Conservation (phyloP, 2,797 vertebrate species). For the Catostomus latipinnis region DNA sequence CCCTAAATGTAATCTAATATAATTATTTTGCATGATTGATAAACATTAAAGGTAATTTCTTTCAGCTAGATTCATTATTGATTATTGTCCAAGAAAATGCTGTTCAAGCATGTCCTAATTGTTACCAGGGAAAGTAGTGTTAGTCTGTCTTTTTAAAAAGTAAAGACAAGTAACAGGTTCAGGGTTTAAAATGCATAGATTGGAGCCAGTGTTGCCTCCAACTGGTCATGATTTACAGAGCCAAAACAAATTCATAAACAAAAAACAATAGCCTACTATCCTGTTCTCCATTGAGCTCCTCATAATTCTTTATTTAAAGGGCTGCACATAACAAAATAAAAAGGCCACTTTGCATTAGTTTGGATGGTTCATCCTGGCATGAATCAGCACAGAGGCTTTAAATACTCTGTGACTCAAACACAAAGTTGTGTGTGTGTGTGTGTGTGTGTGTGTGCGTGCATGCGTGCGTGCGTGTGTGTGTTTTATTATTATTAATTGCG, state of each 20-base stretch:
- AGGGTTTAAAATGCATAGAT: conserved; percentile 31
- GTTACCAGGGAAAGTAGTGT: not conserved
- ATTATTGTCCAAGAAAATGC: not conserved
- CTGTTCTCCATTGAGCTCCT: not conserved
- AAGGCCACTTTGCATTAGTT: conserved; percentile 52
- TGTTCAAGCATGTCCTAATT: not conserved
- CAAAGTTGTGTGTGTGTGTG: conserved; percentile 59
- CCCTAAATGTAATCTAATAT: too few species aligned
- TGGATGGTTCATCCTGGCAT: conserved; percentile 65
- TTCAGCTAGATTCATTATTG: not conserved
- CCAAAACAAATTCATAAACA: conserved; percentile 11
- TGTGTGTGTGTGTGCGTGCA: conserved; percentile 19
- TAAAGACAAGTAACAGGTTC: not conserved
- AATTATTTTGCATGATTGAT: not conserved
- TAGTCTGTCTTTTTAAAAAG: not conserved
- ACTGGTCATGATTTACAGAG: conserved; percentile 45
- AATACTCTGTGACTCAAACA: conserved; percentile 74
- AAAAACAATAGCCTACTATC: conserved; percentile 17
- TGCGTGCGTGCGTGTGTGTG: conserved; percentile 39
- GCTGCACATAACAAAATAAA: conserved; percentile 18
- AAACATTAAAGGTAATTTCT: not conserved
- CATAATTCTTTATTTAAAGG: not conserved
- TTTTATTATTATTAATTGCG: conserved; percentile 73
- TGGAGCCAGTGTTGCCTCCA: conserved; percentile 48
- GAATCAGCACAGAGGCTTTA: conserved; percentile 70